Percentiles rank a stretch among this genome's conserved stretches.
Conservation (phyloP, 2,113 vertebrate species). For the Sinocyclocheilus anshuiensis region DNA sequence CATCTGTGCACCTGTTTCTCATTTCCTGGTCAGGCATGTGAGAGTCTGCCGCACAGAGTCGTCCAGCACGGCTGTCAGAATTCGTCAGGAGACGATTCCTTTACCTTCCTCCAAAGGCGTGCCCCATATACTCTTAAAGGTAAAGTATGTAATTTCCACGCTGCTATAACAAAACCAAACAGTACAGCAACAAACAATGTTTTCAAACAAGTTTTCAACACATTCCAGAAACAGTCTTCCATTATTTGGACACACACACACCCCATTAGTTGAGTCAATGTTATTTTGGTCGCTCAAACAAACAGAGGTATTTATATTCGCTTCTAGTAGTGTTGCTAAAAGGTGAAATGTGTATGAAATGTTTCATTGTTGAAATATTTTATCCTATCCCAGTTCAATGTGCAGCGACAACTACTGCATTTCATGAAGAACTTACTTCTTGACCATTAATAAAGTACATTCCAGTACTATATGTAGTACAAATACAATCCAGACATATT, state of each 20-base stretch:
- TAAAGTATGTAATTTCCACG: not conserved
- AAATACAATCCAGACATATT: too few species aligned
- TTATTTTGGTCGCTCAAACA: not conserved
- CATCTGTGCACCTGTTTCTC: constrained; percentile 64
- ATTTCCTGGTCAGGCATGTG: constrained; percentile 58
- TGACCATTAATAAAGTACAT: not conserved
- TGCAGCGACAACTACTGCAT: not conserved
- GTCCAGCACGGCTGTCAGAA: constrained; percentile 57
- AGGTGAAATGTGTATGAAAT: not conserved
- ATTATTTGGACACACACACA: constrained; percentile 10
- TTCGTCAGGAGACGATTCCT: constrained; percentile 49
- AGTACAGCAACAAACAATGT: not conserved
- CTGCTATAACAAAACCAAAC: not conserved
- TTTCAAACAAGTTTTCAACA: not conserved
- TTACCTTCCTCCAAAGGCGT: constrained; percentile 15
- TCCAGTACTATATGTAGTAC: not conserved
- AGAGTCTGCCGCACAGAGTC: constrained; percentile 21
- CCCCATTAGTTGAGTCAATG: not conserved
- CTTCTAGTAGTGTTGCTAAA: not conserved
- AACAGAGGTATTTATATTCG: not conserved
- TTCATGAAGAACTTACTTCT: not conserved
- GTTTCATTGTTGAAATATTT: not conserved
- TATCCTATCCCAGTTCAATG: not conserved
- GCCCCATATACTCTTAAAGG: constrained; percentile 20
- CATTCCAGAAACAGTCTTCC: not conserved